A percentile compares a stretch with the other conserved stretches of the same genome.
Conservation (phyloP, 2,113 vertebrate genomes). For the Nycticorax nycticorax region DNA sequence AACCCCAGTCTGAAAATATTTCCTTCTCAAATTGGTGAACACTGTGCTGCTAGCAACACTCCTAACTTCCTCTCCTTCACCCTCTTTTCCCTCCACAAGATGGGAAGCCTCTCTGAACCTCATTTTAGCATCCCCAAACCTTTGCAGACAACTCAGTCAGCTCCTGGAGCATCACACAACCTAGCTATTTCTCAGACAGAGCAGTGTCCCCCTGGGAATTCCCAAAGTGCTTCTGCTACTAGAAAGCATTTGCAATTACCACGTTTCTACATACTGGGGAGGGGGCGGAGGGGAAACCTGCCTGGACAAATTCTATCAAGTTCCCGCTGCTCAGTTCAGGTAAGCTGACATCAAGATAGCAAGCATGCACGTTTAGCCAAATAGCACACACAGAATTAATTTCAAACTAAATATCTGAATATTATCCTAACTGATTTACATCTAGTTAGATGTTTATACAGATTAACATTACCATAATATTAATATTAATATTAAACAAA, state of each 20-base stretch:
- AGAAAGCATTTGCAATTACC: neutral
- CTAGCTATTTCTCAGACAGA: neutral
- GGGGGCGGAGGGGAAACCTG: neutral
- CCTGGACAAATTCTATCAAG: neutral
- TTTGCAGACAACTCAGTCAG: neutral
- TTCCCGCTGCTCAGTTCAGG: neutral
- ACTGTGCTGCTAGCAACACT: neutral
- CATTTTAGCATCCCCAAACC: neutral
- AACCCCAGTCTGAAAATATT: neutral
- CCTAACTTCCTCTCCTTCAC: neutral
- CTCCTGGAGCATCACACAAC: neutral
- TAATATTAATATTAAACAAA: neutral
- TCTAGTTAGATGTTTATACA: neutral
- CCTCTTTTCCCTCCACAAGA: neutral
- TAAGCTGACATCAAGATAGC: neutral
- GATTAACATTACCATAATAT: neutral
- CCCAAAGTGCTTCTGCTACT: neutral
- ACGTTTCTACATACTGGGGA: neutral
- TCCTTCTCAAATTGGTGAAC: neutral
- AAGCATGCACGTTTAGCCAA: neutral
- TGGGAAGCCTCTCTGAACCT: neutral
- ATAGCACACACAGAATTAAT: neutral
- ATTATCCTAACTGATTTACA: neutral
- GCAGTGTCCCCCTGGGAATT: neutral
- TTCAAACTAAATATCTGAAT: neutral